These are phyloP conservation scores for Sipha maydis DNA, from an alignment of 2,888 invertebrate genomes.

Conservation along the genomic window DNA sequence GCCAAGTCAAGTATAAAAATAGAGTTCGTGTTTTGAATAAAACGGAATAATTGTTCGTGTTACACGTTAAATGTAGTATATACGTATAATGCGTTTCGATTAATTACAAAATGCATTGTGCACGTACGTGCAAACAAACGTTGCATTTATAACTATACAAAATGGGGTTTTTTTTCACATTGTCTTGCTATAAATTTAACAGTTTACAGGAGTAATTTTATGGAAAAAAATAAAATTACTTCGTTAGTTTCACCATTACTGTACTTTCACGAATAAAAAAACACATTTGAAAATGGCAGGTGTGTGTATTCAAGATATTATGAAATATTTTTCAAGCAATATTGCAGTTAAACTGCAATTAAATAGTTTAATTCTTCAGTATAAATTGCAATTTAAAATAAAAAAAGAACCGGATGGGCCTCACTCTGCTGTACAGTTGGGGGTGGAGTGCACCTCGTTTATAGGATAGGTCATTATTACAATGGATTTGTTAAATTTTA, in stretches of 20 bases:
- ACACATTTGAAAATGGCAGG: background rate
- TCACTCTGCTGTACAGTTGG: no score
- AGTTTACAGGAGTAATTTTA: background rate
- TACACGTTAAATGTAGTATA: background rate
- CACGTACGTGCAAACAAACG: background rate
- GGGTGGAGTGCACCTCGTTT: no score
- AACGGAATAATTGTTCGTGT: background rate
- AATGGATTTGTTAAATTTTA: no score
- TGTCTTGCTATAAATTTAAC: background rate
- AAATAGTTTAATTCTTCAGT: constrained; percentile 1
- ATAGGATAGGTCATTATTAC: no score
- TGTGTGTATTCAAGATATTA: constrained; percentile 14
- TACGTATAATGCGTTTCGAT: background rate
- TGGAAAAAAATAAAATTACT: background rate
- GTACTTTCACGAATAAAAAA: constrained; percentile 25
- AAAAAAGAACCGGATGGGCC: no score
- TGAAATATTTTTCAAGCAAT: constrained; percentile 28
- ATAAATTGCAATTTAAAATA: background rate
- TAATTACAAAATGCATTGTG: background rate
- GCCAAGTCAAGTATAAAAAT: constrained; percentile 21
- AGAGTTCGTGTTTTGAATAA: background rate
- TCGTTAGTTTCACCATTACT: background rate
- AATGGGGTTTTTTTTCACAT: background rate
- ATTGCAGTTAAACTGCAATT: background rate
- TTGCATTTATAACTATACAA: background rate